phyloP scores from a whole-genome alignment of 2,888 invertebrate species.

The Andricus quercusramuli region DNA sequence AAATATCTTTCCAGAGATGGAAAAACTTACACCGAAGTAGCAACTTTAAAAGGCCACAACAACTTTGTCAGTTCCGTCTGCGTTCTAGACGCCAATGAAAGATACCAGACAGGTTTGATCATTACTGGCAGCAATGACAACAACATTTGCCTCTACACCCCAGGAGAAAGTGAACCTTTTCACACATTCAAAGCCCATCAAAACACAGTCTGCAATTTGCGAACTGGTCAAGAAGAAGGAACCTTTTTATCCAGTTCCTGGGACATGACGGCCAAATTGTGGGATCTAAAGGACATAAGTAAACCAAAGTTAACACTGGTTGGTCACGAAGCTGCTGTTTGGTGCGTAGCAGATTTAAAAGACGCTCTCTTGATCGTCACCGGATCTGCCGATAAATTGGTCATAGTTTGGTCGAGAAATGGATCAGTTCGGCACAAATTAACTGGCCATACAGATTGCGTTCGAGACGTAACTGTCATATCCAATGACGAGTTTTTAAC shows the following conservation, averaged over 20 bases:
- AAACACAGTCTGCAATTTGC: conserved; percentile 84
- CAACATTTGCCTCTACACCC: conserved; percentile 88
- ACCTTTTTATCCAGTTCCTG: conserved; percentile 92
- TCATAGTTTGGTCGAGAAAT: conserved; percentile 89
- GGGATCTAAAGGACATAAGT: conserved; percentile 82
- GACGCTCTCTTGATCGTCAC: conserved; percentile 86
- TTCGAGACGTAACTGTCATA: conserved; percentile 88
- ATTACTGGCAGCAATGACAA: conserved; percentile 95
- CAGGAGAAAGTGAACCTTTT: conserved; percentile 85
- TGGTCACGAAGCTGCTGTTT: conserved; percentile 87
- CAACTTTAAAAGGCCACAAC: conserved; percentile 88
- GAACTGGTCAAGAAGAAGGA: conserved; percentile 77
- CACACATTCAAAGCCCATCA: conserved; percentile 88
- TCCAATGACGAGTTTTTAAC: conserved; percentile 90
- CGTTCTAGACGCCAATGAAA: conserved; percentile 85
- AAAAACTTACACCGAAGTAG: conserved; percentile 83
- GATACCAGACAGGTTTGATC: conserved; percentile 88
- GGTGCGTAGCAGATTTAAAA: conserved; percentile 85
- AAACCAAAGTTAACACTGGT: conserved; percentile 65
- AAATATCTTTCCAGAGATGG: conserved; percentile 79
- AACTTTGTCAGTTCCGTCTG: conserved; percentile 93
- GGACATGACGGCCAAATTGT: conserved; percentile 93
- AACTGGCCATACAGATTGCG: conserved; percentile 94
- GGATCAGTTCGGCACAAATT: conserved; percentile 79
- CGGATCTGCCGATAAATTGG: conserved; percentile 95